Conservation (phyloP, 1,140 invertebrate genomes). For the Nasonia longicornis region DNA sequence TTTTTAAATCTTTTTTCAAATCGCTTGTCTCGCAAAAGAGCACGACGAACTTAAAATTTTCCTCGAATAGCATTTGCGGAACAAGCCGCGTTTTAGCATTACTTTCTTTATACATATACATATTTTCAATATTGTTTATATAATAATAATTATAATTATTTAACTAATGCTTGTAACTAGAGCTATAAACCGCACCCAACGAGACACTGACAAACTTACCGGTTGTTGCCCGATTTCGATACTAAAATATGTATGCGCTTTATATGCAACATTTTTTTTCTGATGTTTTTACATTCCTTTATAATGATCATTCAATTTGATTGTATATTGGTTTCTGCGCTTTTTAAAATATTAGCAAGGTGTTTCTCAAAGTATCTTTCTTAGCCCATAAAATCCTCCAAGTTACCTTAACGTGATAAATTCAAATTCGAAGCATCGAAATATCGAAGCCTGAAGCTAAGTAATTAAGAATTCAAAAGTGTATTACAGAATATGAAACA, state of each 20-base stretch:
- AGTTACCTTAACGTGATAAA: neutral
- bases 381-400: too few relatives aligned
- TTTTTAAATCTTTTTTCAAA: slow-evolving; percentile 44
- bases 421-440: too few relatives aligned
- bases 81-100: slow-evolving; percentile 29
- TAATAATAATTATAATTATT: slow-evolving; percentile 49
- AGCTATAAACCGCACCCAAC: slow-evolving; percentile 53
- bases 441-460: neutral
- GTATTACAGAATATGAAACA: neutral
- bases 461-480: neutral
- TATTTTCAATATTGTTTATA: slow-evolving; percentile 53
- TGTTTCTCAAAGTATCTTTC: neutral
- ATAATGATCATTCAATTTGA: neutral
- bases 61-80: slow-evolving; percentile 24
- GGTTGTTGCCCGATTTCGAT: slow-evolving; percentile 44
- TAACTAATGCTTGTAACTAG: slow-evolving; percentile 53
- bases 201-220: slow-evolving; percentile 52
- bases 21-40: slow-evolving; percentile 45
- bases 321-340: neutral
- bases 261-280: neutral
- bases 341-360: neutral
- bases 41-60: slow-evolving; percentile 30
- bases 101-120: slow-evolving; percentile 46
- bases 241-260: slow-evolving; percentile 1
- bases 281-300: neutral